Percentiles rank a stretch among this genome's conserved stretches.
These are phyloP conservation scores for Darevskia nairensis DNA, from an alignment of 2,797 vertebrate species.

Conservation along the genomic window DNA sequence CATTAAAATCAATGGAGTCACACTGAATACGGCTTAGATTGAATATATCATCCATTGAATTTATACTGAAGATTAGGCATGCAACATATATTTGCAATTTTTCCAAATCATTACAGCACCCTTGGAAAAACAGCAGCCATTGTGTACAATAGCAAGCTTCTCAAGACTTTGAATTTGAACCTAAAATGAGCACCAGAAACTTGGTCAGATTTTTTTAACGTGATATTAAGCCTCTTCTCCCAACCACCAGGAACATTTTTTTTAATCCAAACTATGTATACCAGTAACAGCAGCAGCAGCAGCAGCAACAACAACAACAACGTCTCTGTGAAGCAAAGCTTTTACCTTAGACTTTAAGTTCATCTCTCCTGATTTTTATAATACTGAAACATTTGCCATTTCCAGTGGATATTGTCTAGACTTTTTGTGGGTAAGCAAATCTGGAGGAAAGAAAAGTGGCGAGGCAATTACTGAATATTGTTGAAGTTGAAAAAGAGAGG, in stretches of 20 bases:
- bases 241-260: background rate
- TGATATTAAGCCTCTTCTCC: background rate
- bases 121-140: background rate
- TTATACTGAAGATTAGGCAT: background rate
- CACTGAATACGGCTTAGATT: too few relatives aligned
- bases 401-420: background rate
- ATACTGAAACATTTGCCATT: background rate
- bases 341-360: background rate
- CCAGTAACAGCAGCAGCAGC: too few relatives aligned
- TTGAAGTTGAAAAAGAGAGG: conserved; percentile 13
- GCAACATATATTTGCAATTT: background rate
- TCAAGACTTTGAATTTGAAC: background rate
- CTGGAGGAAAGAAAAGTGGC: background rate
- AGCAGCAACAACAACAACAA: too few relatives aligned
- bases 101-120: background rate
- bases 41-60: background rate
- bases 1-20: too few relatives aligned
- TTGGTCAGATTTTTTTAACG: background rate
- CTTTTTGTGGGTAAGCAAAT: conserved; percentile 8
- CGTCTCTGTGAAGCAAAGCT: too few relatives aligned
- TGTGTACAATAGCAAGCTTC: background rate
- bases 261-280: background rate
- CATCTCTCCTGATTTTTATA: conserved; percentile 23
- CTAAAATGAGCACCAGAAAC: background rate
- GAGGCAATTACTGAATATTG: background rate